Base-by-base conservation (phyloP, 1,140 invertebrate genomes). In the Campoletis sonorensis region DNA sequence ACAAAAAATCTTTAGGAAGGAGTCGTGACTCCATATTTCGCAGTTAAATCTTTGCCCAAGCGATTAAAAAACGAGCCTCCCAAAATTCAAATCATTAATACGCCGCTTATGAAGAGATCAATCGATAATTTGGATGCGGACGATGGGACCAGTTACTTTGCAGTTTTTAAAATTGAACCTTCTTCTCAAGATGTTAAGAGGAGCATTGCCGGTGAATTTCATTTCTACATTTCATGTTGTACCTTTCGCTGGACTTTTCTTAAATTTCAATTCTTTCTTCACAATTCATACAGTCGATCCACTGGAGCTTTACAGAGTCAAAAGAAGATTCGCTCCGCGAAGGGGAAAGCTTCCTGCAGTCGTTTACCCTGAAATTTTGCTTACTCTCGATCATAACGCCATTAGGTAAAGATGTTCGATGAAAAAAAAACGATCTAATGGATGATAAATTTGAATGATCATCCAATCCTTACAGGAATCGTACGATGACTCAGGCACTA, bases 351-450 rank as follows among this genome's bases (percentile, higher is more conserved):
- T 58, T 58, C 54, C 54, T 2, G 18, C 1, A 58, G 54, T 58
- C 54, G 54, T 58, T 58, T 58, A 58, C 21, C 54, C 54, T n/a
- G 54, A 58, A 58, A 58, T 58, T 58, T n/a, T n/a, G 54, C 54
- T 58, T 23, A 58, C 10, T 13, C 54, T 58, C 18, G 54, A 58
- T 58, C 16, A 58, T 58, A 58, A 58, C 21, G 54, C 54, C 16
- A 58, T 58, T 23, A 18, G 54, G 54, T 58, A 58, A 2, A n/a
- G 4, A 58, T 23, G 21, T 58, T 58, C 21, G 4, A 18, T 58
- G 21, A 3, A 54, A 4, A 54, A 16, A 54, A 54, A 5, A 54
- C 3, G 49, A 15, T n/a, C 10, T n/a, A 1, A n/a, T 1, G 21
- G 21, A n/a, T n/a, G 18, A 18, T 10, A 58, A 58, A 58, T 58